Evolutionary conservation across 2,888 invertebrate species (phyloP), one percentile per base, ranked within the genome.

Genomic region (Terebella lapidaria): DNA sequence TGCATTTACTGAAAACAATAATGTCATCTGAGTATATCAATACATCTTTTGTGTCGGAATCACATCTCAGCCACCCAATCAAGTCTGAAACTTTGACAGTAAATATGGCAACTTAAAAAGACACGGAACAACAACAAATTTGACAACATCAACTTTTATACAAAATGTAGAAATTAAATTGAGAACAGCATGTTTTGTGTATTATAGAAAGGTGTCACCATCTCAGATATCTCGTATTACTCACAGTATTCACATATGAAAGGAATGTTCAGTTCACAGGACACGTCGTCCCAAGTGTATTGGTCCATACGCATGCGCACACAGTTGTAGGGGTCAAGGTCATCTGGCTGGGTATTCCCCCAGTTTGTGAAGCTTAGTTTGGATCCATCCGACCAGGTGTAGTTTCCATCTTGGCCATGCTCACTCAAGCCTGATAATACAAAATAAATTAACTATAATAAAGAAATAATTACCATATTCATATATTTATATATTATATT

Each of bases 181-280:
- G n/a, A n/a, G n/a, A n/a, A n/a, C n/a, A n/a, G n/a, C n/a, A n/a
- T n/a, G n/a, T n/a, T n/a, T n/a, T n/a, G n/a, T n/a, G n/a, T n/a
- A n/a, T n/a, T n/a, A n/a, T n/a, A n/a, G n/a, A n/a, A n/a, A n/a
- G n/a, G n/a, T n/a, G n/a, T n/a, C n/a, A n/a, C n/a, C n/a, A n/a
- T 35, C 42, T 35, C 42, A 10, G n/a, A 35, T 35, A 35, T 35
- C 10, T 15, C 10, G 42, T 26, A 18, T 54, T 26, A n/a, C 54
- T 10, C 20, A 54, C 54, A 28, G 30, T 54, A 54, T 54, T 54
- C 54, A 20, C 54, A 54, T 5, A 54, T 10, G 20, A 28, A 54
- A n/a, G 54, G 26, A 10, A 54, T 10, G 18, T 10, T 5, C 26
- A 20, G 5, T 10, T 26, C 54, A 27, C 54, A 54, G 27, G 10